These are phyloP conservation scores for Chloroceryle inda DNA, from an alignment of 2,797 vertebrate genomes.

Conservation along the genomic window DNA sequence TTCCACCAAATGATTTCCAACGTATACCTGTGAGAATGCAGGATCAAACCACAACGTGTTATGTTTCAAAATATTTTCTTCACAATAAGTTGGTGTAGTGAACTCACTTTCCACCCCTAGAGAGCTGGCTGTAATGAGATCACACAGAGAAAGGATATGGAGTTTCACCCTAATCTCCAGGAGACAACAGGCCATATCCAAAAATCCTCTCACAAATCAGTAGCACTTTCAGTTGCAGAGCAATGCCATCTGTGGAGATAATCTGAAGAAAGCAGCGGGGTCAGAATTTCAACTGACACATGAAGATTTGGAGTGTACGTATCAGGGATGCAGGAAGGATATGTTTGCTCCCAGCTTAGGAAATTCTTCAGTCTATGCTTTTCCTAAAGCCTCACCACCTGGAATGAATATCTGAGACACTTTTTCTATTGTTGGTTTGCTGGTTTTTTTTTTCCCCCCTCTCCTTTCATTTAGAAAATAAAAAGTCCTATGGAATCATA, in stretches of 20 bases:
- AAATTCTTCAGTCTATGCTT: not conserved
- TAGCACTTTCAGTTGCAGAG: not conserved
- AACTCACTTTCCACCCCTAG: slow-evolving; percentile 46
- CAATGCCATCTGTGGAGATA: not conserved
- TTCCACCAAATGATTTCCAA: slow-evolving; percentile 46
- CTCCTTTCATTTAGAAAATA: not conserved
- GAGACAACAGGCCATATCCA: slow-evolving; percentile 35
- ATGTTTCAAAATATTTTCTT: slow-evolving; percentile 73
- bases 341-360: not conserved
- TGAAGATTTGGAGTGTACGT: not conserved
- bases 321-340: not conserved
- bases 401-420: not conserved
- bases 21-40: slow-evolving; percentile 51
- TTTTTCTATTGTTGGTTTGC: not conserved
- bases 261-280: not conserved
- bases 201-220: slow-evolving; percentile 13
- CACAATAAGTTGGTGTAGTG: slow-evolving; percentile 57
- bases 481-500: not conserved
- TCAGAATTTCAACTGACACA: not conserved
- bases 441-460: rapidly evolving
- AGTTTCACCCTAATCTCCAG: slow-evolving; percentile 53
- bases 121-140: slow-evolving; percentile 50
- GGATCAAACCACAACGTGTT: slow-evolving; percentile 59
- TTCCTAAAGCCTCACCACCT: not conserved
- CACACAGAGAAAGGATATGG: slow-evolving; percentile 37